Evolutionary conservation across 1,140 invertebrate genomes (phyloP).

Genomic region (Ectropis grisescens): DNA sequence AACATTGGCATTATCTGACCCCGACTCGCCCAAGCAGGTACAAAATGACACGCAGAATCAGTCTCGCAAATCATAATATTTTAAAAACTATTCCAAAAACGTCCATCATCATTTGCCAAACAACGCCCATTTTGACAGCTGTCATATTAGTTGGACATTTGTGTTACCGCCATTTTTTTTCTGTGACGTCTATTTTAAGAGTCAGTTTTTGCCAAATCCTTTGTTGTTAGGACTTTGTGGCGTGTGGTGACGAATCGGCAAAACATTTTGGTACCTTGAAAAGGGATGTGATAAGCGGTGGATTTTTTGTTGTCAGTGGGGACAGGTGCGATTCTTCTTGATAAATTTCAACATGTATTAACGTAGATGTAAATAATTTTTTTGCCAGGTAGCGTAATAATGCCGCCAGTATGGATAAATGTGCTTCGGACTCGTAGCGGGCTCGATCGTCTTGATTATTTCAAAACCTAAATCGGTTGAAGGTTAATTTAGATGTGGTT

Average conservation of each 20-base stretch:
- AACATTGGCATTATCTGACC: no score
- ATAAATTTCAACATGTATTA: no score
- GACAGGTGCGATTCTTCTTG: constrained; percentile 6
- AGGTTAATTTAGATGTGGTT: no score
- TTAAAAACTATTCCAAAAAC: constrained; percentile 16
- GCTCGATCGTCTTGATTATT: no score
- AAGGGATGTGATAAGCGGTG: background rate
- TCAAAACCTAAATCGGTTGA: no score
- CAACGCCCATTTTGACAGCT: constrained; percentile 41
- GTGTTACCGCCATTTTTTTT: constrained; percentile 15
- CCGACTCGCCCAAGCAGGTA: no score
- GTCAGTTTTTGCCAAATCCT: constrained; percentile 4
- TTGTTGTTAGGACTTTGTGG: background rate
- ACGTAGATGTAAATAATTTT: no score
- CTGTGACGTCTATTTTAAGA: background rate
- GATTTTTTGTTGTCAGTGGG: no score
- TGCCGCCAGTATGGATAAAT: no score
- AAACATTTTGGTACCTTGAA: constrained; percentile 20
- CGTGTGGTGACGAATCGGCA: constrained; percentile 13
- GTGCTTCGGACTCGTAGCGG: no score
- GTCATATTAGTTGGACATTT: constrained; percentile 50
- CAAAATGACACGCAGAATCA: no score
- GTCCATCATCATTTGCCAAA: constrained; percentile 38
- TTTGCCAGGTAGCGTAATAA: no score
- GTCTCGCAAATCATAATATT: constrained; percentile 18